Base-by-base conservation (phyloP, 2,888 invertebrate genomes). In the Tetropium fuscum region DNA sequence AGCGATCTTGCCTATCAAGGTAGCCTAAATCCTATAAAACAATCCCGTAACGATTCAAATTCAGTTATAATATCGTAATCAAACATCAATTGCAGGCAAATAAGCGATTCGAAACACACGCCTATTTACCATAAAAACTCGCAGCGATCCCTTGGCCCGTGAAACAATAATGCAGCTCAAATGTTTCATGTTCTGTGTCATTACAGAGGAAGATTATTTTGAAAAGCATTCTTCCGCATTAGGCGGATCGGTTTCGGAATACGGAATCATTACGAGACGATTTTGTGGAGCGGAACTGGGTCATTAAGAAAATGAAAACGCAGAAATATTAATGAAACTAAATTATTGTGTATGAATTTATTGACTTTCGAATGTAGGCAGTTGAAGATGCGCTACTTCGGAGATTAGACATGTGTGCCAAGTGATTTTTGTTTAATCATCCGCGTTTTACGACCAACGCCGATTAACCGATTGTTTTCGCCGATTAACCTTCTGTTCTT, bases 281-380 rank as follows among this genome's bases (percentile, higher is more conserved):
- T 47, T 18, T 32, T 47, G 27, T 10, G 0, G 32, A 27, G n/a
- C 3, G 20, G 10, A 36, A 48, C 20, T 48, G 22, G 48, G 48
- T 48, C 48, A 48, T 22, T 36, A 48, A 48, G 48, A 36, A 47
- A 47, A 48, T 22, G 48, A 48, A 48, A 48, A 36, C 32, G 18
- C 18, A 20, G 30, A 8, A 15, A 32, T 25, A 25, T 44, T 38
- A 36, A n/a, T 48, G 36, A 48, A 36, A 38, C 25, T 22, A 36
- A 48, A 48, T 48, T 48, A 36, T 36, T 22, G 11, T 43, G 11
- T 48, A 48, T 48, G 38, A 36, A 36, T 44, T 54, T 54, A 44
- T 54, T 54, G 22, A 54, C 53, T 54, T 54, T 54, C 53, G 19
- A 54, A 54, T 54, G 34, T 36, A 16, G 15, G 22, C 44, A 34